These are phyloP conservation scores for Oxygymnocypris stewartii DNA, from an alignment of 2,113 vertebrate species.

Conservation along the genomic window DNA sequence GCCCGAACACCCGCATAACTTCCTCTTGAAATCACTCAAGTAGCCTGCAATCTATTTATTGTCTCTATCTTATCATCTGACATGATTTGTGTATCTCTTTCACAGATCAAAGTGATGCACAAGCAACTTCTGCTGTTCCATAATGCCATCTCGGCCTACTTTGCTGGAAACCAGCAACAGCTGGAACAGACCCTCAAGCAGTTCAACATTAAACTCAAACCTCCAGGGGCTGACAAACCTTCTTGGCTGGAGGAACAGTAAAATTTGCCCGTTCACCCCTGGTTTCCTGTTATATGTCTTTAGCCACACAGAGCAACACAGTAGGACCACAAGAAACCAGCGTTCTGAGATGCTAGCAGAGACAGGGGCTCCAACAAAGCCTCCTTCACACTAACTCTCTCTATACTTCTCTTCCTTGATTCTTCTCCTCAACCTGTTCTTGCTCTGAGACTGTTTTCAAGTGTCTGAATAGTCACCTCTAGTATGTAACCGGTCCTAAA, in stretches of 20 bases:
- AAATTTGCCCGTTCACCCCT: constrained; percentile 47
- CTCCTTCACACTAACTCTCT: constrained; percentile 5
- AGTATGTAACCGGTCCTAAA: constrained; percentile 2
- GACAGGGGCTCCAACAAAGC: neutral
- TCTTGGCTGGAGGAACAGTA: constrained; percentile 98
- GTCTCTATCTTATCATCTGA: neutral
- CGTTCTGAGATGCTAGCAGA: constrained; percentile 41
- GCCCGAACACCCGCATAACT: neutral
- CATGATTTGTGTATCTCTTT: constrained; percentile 1
- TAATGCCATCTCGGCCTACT: constrained; percentile 96
- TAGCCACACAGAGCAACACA: constrained; percentile 24
- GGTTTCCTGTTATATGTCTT: constrained; percentile 16
- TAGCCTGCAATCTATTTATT: neutral
- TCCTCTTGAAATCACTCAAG: neutral
- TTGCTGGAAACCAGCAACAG: constrained; percentile 97
- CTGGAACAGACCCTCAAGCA: constrained; percentile 95
- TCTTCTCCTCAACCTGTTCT: constrained; percentile 15
- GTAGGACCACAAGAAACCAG: constrained; percentile 37
- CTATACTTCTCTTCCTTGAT: neutral
- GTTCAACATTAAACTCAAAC: constrained; percentile 93
- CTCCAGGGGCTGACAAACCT: constrained; percentile 89
- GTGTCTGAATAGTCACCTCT: constrained; percentile 19
- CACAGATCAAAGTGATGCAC: constrained; percentile 97
- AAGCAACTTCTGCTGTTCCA: constrained; percentile 98
- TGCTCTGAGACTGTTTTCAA: constrained; percentile 42